Evolutionary conservation across 2,888 invertebrate species (phyloP), one percentile per base, ranked within the genome.

Genomic region (Drosophila eohydei): DNA sequence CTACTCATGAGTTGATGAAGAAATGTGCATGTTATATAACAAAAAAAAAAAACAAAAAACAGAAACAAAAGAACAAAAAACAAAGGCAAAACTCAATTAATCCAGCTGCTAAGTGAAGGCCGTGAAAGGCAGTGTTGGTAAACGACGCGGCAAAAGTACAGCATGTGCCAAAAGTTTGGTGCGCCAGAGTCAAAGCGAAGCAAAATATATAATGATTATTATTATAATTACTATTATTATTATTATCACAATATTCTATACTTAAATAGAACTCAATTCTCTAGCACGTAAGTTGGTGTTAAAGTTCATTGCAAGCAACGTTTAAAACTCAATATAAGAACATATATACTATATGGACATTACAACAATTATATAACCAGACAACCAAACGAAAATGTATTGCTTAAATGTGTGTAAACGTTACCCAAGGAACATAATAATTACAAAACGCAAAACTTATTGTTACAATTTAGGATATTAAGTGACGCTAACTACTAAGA

Each of bases 401-500:
- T 82, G 66, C 73, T 80, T 83, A 81, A 83, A 83, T 81, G 80
- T 83, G 71, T 86, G 83, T 81, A 87, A 71, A 73, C 81, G 84
- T 83, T 85, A 79, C 48, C 30, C 9, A 48, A 8, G 14, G 6
- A 26, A 44, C 8, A 36, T 12, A 36, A 3, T 65, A 58, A 56
- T 55, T 43, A 60, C 34, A 55, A 36, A 38, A 56, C 9, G 48
- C 32, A 80, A 80, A 74, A 64, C 51, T 73, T 88, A 86, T 87
- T 88, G 86, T 86, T 88, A 88, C 89, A 87, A 81, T 87, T 87
- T 81, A 82, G 77, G 81, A 12, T 82, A 78, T 83, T 86, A 87
- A 87, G 83, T 80, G 44, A 84, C 67, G 81, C 71, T 71, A 79
- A 76, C 51, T 56, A 58, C 30, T 87, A 86, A 87, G 81, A 79